Evolutionary conservation across 2,113 vertebrate genomes (phyloP).

Genomic region (Mirza zaza): DNA sequence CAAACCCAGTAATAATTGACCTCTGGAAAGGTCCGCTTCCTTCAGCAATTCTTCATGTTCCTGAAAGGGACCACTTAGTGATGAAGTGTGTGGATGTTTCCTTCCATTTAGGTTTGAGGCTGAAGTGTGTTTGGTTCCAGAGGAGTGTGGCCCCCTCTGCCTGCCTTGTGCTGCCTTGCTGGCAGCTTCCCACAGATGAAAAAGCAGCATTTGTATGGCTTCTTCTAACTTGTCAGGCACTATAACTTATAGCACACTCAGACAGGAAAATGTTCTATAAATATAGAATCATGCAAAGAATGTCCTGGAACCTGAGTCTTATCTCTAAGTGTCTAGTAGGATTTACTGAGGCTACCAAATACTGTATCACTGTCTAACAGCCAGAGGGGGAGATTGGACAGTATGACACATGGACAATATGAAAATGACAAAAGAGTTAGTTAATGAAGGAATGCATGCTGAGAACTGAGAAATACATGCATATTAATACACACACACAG

Average conservation of each 20-base stretch:
- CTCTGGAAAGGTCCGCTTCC: background rate
- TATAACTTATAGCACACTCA: conserved; percentile 50
- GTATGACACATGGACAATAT: background rate
- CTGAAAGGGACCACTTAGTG: conserved; percentile 28
- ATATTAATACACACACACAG: rapidly evolving
- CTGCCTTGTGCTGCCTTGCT: background rate
- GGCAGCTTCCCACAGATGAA: conserved; percentile 36
- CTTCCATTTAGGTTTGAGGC: conserved; percentile 46
- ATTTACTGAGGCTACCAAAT: conserved; percentile 17
- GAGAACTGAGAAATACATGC: background rate
- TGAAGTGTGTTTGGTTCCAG: conserved; percentile 54
- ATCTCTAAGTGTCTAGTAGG: conserved; percentile 36
- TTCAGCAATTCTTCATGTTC: background rate
- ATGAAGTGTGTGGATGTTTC: background rate
- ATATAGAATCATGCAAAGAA: conserved; percentile 52
- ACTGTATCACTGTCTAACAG: background rate
- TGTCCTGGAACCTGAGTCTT: conserved; percentile 42
- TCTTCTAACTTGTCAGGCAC: conserved; percentile 45
- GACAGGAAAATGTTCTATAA: conserved; percentile 58
- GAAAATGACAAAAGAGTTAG: background rate
- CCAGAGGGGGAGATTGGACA: background rate
- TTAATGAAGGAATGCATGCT: background rate
- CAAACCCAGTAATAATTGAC: background rate
- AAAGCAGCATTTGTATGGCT: conserved; percentile 30
- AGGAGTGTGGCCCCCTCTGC: background rate